Percentiles rank a stretch among this genome's conserved stretches.
phyloP scores from a whole-genome alignment of 1,140 invertebrate species.

The Euura lappo region DNA sequence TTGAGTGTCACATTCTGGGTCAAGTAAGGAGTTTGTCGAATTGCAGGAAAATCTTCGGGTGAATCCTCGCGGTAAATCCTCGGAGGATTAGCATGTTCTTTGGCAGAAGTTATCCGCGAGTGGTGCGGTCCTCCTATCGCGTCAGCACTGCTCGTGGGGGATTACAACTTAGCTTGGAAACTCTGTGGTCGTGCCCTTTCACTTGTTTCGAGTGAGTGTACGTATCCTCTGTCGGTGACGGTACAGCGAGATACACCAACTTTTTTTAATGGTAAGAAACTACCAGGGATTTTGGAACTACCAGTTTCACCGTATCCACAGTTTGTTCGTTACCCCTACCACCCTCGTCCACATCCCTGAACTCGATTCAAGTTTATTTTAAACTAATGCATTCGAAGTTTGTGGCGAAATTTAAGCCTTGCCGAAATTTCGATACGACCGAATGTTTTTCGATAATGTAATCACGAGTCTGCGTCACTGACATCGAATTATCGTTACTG shows the following conservation, averaged over 20 bases:
- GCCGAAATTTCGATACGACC: not conserved
- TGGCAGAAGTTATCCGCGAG: not conserved
- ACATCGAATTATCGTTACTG: no score
- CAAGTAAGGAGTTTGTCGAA: no score
- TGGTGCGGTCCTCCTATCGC: not conserved
- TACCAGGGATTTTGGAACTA: slow-evolving; percentile 1
- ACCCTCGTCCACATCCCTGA: no score
- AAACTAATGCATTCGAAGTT: not conserved
- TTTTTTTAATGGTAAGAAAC: not conserved
- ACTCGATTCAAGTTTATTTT: not conserved
- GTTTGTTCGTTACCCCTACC: not conserved
- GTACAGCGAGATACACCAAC: not conserved
- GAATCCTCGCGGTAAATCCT: not conserved
- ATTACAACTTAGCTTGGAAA: not conserved
- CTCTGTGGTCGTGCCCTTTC: not conserved
- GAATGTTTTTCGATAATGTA: not conserved
- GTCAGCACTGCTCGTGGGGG: not conserved
- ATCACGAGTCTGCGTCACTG: not conserved
- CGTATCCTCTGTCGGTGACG: no score
- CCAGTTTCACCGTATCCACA: not conserved
- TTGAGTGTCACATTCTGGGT: no score
- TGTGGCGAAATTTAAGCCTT: not conserved
- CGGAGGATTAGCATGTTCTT: not conserved
- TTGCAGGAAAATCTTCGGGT: not conserved
- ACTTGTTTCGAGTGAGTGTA: not conserved